Percentiles rank a stretch among this genome's conserved stretches.
phyloP scores from a whole-genome alignment of 2,888 invertebrate genomes.

The Athalia circularis region DNA sequence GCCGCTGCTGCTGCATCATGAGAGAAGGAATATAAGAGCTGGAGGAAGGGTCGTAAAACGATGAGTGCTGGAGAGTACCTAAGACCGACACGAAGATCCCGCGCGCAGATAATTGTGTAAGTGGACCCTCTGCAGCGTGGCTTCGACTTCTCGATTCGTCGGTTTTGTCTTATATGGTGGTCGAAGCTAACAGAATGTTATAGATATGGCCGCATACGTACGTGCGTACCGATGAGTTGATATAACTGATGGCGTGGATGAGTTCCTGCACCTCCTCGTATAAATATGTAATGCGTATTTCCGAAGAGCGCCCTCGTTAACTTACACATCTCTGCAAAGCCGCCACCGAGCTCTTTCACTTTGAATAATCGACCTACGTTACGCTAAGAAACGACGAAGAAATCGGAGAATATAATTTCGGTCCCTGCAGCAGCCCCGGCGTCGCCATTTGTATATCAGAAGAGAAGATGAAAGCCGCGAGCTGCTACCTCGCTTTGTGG shows the following conservation, averaged over 20 bases:
- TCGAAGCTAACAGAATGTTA: slow-evolving; percentile 11
- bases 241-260: neutral
- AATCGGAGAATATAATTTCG: too few species aligned
- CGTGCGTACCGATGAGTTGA: slow-evolving; percentile 3
- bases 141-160: neutral
- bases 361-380: neutral
- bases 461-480: too few species aligned
- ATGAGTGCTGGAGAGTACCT: slow-evolving; percentile 54
- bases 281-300: too few species aligned
- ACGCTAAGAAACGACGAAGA: neutral
- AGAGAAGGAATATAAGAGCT: neutral
- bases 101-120: slow-evolving; percentile 68
- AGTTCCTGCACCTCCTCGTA: neutral
- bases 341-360: neutral
- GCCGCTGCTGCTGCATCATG: too few species aligned
- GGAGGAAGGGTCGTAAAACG: slow-evolving; percentile 64
- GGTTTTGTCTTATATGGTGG: slow-evolving; percentile 48
- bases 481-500: too few species aligned
- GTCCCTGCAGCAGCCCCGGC: too few species aligned
- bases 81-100: slow-evolving; percentile 63
- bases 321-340: too few species aligned
- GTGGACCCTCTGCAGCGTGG: slow-evolving; percentile 61
- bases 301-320: too few species aligned
- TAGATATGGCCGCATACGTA: slow-evolving; percentile 19
- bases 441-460: too few species aligned